These are phyloP conservation scores for Emys orbicularis DNA, from an alignment of 2,797 vertebrate species.

Conservation along the genomic window DNA sequence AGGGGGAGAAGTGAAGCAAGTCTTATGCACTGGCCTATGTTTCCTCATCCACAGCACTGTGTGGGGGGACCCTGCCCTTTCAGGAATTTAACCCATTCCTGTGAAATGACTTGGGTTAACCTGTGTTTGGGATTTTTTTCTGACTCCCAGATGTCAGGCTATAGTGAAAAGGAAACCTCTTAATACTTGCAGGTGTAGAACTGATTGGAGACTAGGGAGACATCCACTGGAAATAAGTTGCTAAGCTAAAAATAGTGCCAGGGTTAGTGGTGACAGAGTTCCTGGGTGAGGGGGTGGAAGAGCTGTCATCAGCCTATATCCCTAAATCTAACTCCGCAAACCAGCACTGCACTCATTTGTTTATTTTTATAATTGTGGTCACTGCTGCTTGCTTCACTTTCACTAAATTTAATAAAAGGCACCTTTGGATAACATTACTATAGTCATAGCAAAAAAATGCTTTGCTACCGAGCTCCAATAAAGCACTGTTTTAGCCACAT, in stretches of 20 bases:
- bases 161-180: not conserved
- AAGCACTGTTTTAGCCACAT: not conserved
- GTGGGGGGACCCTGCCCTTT: not conserved
- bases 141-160: not conserved
- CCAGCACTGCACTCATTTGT: not conserved
- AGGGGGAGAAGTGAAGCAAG: not conserved
- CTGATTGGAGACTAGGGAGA: not conserved
- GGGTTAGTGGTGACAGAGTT: not conserved
- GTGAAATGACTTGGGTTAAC: not conserved
- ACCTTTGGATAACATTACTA: not conserved
- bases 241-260: constrained; percentile 31
- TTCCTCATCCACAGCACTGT: not conserved
- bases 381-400: not conserved
- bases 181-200: not conserved
- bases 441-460: not conserved
- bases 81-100: not conserved
- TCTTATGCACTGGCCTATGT: not conserved
- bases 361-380: not conserved
- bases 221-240: not conserved
- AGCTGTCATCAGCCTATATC: not conserved
- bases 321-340: not conserved
- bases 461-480: not conserved
- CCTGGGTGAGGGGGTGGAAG: not conserved
- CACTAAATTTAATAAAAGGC: not conserved
- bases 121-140: not conserved